Evolutionary conservation across 2,888 invertebrate genomes (phyloP).

Genomic region (Junonia oenone): DNA sequence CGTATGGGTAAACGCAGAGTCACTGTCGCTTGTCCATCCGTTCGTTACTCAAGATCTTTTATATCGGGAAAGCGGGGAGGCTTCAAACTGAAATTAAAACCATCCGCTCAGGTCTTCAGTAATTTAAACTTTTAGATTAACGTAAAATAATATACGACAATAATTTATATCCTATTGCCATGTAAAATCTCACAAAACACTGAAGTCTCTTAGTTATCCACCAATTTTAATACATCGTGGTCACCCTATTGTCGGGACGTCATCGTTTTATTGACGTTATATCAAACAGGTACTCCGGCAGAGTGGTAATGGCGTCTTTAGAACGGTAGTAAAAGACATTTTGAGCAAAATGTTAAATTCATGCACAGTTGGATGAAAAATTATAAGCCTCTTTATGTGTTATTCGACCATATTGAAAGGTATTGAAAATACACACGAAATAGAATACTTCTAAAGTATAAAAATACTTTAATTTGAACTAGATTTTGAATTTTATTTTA

Average conservation of each 20-base stretch:
- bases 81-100: too few species aligned
- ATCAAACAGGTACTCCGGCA: conserved; percentile 24
- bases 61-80: too few species aligned
- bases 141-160: too few species aligned
- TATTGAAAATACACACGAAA: not conserved
- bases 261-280: conserved; percentile 26
- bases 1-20: too few species aligned
- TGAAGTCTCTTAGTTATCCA: not conserved
- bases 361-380: conserved; percentile 6
- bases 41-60: too few species aligned
- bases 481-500: too few species aligned
- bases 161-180: too few species aligned
- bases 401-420: not conserved
- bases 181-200: too few species aligned
- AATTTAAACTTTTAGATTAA: too few species aligned
- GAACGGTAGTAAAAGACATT: conserved; percentile 5
- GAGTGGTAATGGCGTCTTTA: conserved; percentile 14
- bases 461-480: too few species aligned
- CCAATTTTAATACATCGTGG: not conserved
- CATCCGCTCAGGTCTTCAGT: too few species aligned
- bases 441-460: not conserved
- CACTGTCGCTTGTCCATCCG: too few species aligned
- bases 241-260: conserved; percentile 13
- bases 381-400: not conserved
- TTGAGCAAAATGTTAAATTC: conserved; percentile 15